phyloP scores from a whole-genome alignment of 2,888 invertebrate species.

The Adelognathus sp. region DNA sequence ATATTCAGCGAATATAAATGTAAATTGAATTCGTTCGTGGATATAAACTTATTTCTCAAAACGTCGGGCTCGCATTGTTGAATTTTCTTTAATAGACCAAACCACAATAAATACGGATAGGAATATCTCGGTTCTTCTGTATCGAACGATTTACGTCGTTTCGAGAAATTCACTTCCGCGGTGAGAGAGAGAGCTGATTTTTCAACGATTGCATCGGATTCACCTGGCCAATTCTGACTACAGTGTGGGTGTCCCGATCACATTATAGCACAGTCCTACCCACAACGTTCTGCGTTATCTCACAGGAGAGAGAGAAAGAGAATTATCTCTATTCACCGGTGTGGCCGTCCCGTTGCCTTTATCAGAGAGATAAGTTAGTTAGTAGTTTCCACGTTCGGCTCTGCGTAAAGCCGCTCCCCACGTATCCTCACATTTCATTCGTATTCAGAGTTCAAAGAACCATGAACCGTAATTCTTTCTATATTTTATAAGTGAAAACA shows the following conservation, averaged over 20 bases:
- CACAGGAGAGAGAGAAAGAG: conserved; percentile 43
- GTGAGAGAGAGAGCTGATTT: not conserved
- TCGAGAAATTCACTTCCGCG: not conserved
- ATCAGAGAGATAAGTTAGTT: conserved; percentile 77
- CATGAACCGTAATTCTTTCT: not conserved
- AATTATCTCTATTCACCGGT: conserved; percentile 44
- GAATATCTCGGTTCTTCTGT: not conserved
- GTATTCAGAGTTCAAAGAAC: conserved; percentile 16
- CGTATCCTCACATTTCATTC: not conserved
- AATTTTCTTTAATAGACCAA: not conserved
- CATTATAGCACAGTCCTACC: conserved; percentile 29
- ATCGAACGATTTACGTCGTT: not conserved
- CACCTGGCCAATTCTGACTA: not conserved
- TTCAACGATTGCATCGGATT: not conserved
- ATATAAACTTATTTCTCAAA: conserved; percentile 1
- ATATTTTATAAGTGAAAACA: not conserved
- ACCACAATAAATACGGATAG: conserved; percentile 6
- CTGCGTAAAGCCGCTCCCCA: conserved; percentile 39
- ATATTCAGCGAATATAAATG: conserved; percentile 42
- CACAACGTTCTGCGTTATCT: conserved; percentile 49
- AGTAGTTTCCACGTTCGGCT: conserved; percentile 67
- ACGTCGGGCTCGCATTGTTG: conserved; percentile 1
- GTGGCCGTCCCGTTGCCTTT: conserved; percentile 60
- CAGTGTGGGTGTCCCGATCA: conserved; percentile 9
- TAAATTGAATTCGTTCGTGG: conserved; percentile 36